Conservation (phyloP, 2,888 invertebrate species). For the Chymomyza caudatula region DNA sequence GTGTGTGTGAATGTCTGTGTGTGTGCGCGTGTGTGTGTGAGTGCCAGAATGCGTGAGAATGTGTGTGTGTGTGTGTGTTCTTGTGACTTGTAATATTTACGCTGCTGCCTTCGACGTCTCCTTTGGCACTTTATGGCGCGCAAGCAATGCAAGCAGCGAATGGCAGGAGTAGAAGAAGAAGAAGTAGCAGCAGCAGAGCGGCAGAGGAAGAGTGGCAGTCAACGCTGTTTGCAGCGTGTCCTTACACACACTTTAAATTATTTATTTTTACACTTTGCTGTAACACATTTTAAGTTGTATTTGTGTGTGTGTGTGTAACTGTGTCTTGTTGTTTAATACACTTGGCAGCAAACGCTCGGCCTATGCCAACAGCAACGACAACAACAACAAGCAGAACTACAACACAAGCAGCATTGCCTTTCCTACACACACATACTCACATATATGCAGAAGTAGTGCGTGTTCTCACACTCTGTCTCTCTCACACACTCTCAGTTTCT, state of each 20-base stretch:
- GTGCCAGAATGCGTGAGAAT: constrained; percentile 5
- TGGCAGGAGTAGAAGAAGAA: too few species aligned
- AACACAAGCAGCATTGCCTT: neutral
- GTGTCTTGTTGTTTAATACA: constrained; percentile 49
- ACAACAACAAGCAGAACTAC: constrained; percentile 14
- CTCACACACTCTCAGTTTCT: neutral
- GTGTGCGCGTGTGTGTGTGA: constrained; percentile 10
- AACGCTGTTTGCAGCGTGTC: constrained; percentile 57
- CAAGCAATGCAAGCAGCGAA: neutral
- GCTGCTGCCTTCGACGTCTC: constrained; percentile 49
- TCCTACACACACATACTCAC: constrained; percentile 39
- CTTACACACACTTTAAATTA: constrained; percentile 73
- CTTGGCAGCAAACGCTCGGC: constrained; percentile 38
- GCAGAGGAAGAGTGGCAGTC: neutral
- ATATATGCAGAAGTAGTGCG: constrained; percentile 48
- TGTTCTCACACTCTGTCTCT: constrained; percentile 16
- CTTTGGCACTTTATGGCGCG: constrained; percentile 56
- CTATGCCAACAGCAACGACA: constrained; percentile 38
- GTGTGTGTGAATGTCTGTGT: constrained; percentile 12
- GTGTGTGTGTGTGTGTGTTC: constrained; percentile 19
- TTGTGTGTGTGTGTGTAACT: constrained; percentile 22
- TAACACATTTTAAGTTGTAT: constrained; percentile 62
- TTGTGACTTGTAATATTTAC: constrained; percentile 51
- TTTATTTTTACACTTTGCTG: constrained; percentile 74
- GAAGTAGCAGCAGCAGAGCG: constrained; percentile 18